Evolutionary conservation across 2,888 invertebrate species (phyloP).

Genomic region (Drosophila paracracens): DNA sequence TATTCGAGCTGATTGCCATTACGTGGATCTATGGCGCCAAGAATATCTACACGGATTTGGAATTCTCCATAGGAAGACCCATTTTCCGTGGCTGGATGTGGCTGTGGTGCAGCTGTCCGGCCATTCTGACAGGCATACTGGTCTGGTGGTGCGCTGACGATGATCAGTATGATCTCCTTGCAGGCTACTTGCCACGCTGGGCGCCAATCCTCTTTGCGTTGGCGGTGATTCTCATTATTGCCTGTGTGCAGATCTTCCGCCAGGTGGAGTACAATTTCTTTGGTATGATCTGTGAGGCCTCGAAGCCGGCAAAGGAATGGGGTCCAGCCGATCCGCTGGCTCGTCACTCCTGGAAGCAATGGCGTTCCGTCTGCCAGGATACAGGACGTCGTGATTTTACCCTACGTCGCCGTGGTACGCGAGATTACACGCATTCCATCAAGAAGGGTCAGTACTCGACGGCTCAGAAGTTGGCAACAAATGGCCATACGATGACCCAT

Average conservation of each 20-base stretch:
- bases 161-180: conserved; percentile 79
- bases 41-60: conserved; percentile 85
- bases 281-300: conserved; percentile 85
- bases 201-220: conserved; percentile 83
- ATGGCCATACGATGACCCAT: conserved; percentile 53
- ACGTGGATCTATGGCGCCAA: conserved; percentile 85
- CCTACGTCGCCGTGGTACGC: conserved; percentile 84
- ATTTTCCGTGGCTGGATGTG: conserved; percentile 84
- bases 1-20: conserved; percentile 84
- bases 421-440: conserved; percentile 85
- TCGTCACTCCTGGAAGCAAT: conserved; percentile 85
- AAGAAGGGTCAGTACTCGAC: conserved; percentile 84
- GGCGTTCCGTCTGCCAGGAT: conserved; percentile 85
- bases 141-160: conserved; percentile 85
- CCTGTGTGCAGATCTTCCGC: conserved; percentile 84
- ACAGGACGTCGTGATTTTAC: conserved; percentile 85
- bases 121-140: conserved; percentile 82
- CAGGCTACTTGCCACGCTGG: conserved; percentile 84
- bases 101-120: conserved; percentile 84
- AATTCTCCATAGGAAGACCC: conserved; percentile 85
- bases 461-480: conserved; percentile 71
- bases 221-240: conserved; percentile 81
- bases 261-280: conserved; percentile 85
- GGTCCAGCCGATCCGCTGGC: conserved; percentile 85
- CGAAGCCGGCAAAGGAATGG: conserved; percentile 85